A percentile compares a stretch with the other conserved stretches of the same genome.
These are phyloP conservation scores for Brachionus angularis DNA, from an alignment of 1,140 invertebrate species.

Conservation along the genomic window DNA sequence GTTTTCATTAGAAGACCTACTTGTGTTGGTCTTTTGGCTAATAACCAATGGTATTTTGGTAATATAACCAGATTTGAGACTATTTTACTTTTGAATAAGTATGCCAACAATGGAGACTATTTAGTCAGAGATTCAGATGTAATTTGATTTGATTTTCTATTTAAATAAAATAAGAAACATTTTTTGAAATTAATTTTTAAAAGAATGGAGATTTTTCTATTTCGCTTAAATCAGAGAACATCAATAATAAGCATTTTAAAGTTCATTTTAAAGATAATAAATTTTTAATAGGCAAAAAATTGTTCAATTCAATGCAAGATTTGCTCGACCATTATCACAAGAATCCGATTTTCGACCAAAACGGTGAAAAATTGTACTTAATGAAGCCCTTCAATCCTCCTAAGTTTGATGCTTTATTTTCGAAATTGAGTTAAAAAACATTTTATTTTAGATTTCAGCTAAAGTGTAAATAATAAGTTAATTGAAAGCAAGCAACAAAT, in stretches of 20 bases:
- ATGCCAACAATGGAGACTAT: conserved; percentile 94
- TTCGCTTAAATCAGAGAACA: conserved; percentile 84
- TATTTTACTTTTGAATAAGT: conserved; percentile 84
- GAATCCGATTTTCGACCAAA: conserved; percentile 84
- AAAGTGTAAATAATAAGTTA: too few relatives aligned
- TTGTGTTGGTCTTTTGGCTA: conserved; percentile 49
- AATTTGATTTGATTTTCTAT: conserved; percentile 13
- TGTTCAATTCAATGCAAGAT: conserved; percentile 89
- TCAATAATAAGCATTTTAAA: conserved; percentile 96
- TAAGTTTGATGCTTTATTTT: conserved; percentile 12
- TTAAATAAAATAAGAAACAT: neutral
- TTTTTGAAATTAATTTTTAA: conserved; percentile 50
- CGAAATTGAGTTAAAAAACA: too few relatives aligned
- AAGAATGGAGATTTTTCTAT: conserved; percentile 97
- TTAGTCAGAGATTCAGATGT: conserved; percentile 74
- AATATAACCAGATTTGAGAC: conserved; percentile 87
- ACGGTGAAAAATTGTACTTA: conserved; percentile 55
- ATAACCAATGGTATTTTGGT: conserved; percentile 84
- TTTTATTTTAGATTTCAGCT: too few relatives aligned
- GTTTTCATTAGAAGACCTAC: conserved; percentile 43
- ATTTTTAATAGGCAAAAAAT: conserved; percentile 94
- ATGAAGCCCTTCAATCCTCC: conserved; percentile 51
- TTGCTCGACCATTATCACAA: conserved; percentile 96
- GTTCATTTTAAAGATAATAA: conserved; percentile 88
- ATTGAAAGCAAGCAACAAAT: too few relatives aligned